Conservation (phyloP, 2,888 invertebrate species). For the Cheilosia grossa region DNA sequence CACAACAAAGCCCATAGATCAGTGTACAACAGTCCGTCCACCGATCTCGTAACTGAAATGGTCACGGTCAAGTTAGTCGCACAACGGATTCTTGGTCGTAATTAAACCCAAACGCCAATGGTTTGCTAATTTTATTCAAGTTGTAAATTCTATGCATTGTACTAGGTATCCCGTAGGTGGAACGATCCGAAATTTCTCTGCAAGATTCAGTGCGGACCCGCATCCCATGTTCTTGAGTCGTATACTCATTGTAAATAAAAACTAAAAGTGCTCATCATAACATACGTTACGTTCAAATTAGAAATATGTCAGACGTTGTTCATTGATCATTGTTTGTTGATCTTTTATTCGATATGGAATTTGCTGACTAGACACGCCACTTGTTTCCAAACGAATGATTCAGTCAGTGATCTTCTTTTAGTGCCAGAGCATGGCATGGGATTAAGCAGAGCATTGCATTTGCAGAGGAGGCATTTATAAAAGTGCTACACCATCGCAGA, state of each 20-base stretch:
- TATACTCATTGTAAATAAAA: conserved; percentile 41
- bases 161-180: conserved; percentile 2
- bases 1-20: neutral
- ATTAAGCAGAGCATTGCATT: conserved; percentile 74
- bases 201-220: conserved; percentile 50
- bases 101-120: conserved; percentile 53
- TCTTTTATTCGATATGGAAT: conserved; percentile 66
- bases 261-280: conserved; percentile 56
- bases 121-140: conserved; percentile 68
- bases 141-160: conserved; percentile 61
- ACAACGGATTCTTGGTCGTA: conserved; percentile 55
- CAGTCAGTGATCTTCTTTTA: conserved; percentile 51
- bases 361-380: conserved; percentile 78
- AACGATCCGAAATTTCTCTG: conserved; percentile 42
- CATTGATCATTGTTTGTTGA: conserved; percentile 30
- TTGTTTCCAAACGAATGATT: conserved; percentile 80
- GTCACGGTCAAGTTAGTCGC: conserved; percentile 64
- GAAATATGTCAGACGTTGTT: conserved; percentile 51
- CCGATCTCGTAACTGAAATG: conserved; percentile 34
- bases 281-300: conserved; percentile 24
- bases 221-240: neutral
- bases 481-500: conserved; percentile 78
- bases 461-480: conserved; percentile 79
- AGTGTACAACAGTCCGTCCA: neutral
- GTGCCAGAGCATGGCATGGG: conserved; percentile 62